Conservation (phyloP, 2,888 invertebrate species). For the Meiosimyza decipiens region DNA sequence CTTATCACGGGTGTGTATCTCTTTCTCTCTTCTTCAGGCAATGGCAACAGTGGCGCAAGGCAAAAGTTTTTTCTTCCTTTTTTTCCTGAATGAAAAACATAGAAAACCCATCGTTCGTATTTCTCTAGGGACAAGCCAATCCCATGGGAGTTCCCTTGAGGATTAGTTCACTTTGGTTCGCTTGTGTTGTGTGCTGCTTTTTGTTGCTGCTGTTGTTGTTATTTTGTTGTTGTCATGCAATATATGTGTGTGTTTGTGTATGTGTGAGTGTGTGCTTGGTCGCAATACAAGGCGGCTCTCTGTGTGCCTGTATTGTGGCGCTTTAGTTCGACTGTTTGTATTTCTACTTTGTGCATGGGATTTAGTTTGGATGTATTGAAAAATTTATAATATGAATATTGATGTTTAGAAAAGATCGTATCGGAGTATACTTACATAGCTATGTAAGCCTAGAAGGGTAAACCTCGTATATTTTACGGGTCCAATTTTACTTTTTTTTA, state of each 20-base stretch:
- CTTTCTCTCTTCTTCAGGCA: not conserved
- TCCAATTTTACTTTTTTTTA: no score
- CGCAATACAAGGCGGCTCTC: conserved; percentile 10
- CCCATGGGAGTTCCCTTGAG: conserved; percentile 61
- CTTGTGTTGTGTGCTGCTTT: conserved; percentile 43
- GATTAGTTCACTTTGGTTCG: conserved; percentile 50
- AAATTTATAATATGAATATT: no score
- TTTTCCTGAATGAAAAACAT: conserved; percentile 55
- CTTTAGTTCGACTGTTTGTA: conserved; percentile 33
- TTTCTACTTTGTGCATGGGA: conserved; percentile 21
- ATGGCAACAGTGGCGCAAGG: conserved; percentile 19
- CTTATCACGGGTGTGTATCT: not conserved
- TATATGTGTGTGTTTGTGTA: conserved; percentile 36
- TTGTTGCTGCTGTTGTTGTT: conserved; percentile 19
- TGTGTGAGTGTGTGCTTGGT: conserved; percentile 4
- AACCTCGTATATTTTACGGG: no score
- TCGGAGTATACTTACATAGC: not conserved
- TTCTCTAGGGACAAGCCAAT: conserved; percentile 66
- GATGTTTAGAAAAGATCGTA: no score
- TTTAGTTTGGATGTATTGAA: conserved; percentile 11
- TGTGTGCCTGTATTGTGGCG: conserved; percentile 32
- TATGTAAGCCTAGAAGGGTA: no score
- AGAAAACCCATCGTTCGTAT: conserved; percentile 67
- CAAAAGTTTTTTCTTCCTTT: conserved; percentile 3
- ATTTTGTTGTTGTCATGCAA: conserved; percentile 49